Conservation (phyloP, 2,113 vertebrate genomes). For the Chascanopsetta lugubris region DNA sequence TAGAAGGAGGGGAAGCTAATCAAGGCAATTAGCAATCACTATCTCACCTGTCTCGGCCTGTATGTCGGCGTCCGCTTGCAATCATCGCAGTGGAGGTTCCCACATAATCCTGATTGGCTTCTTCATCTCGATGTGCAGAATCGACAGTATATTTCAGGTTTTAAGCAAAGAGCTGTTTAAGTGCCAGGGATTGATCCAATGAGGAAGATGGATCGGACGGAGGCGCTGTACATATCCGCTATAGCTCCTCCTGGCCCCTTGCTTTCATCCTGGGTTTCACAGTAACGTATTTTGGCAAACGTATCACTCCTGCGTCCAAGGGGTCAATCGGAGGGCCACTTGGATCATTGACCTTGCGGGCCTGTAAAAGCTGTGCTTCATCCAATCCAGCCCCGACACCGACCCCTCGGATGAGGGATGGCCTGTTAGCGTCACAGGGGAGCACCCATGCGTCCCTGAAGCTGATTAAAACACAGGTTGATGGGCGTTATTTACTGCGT, state of each 20-base stretch:
- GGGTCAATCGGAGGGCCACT: conserved; percentile 50
- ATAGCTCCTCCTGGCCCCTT: conserved; percentile 10
- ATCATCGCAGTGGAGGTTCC: conserved; percentile 58
- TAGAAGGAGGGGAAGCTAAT: conserved; percentile 51
- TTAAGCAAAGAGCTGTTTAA: conserved; percentile 31
- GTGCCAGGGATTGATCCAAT: conserved; percentile 24
- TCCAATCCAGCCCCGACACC: conserved; percentile 5
- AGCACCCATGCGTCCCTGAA: conserved; percentile 66
- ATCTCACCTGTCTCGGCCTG: conserved; percentile 40
- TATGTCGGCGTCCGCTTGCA: conserved; percentile 58
- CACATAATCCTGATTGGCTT: conserved; percentile 50
- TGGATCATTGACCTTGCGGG: conserved; percentile 53
- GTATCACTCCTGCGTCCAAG: conserved; percentile 36
- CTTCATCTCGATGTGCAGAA: conserved; percentile 35
- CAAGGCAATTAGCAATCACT: conserved; percentile 57
- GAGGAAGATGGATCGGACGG: conserved; percentile 33
- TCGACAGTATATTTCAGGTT: conserved; percentile 29
- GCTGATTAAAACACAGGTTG: conserved; percentile 77
- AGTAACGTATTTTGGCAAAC: conserved; percentile 43
- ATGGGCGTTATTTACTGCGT: conserved; percentile 70
- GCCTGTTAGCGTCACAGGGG: conserved; percentile 61
- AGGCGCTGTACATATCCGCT: conserved; percentile 22
- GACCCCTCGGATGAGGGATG: conserved; percentile 55
- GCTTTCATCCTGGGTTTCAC: conserved; percentile 39
- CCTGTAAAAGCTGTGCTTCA: conserved; percentile 24